Conservation (phyloP, 2,888 invertebrate species). For the Lasioglossum oenotherae region DNA sequence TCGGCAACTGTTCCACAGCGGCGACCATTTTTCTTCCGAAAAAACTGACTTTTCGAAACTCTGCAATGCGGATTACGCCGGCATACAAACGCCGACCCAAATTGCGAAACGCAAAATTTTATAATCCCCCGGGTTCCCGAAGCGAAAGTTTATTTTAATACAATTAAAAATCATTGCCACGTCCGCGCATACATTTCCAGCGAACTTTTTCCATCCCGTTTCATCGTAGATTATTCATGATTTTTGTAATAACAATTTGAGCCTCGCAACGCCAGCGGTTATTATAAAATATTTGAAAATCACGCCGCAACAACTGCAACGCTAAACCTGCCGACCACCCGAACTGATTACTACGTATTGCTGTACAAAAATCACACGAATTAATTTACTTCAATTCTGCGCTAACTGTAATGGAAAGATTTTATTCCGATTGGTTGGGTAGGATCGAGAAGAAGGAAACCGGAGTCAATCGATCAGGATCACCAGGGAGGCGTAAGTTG, state of each 20-base stretch:
- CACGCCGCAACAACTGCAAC: not conserved
- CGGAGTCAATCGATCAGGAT: not conserved
- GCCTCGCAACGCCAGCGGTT: not conserved
- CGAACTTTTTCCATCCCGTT: not conserved
- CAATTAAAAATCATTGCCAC: constrained; percentile 11
- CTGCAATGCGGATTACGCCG: not conserved
- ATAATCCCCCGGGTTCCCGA: not conserved
- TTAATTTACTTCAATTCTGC: not conserved
- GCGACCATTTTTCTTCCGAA: not conserved
- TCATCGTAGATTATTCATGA: not conserved
- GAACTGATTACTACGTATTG: not conserved
- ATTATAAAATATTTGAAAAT: not conserved
- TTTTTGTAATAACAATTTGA: not conserved
- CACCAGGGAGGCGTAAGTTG: constrained; percentile 3
- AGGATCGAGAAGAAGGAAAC: not conserved
- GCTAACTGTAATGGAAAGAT: not conserved
- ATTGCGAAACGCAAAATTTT: constrained; percentile 5
- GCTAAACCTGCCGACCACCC: not conserved
- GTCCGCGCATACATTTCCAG: not conserved
- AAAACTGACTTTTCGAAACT: not conserved
- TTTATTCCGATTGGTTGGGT: too few species aligned
- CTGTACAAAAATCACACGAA: not conserved
- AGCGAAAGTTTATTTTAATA: constrained; percentile 6
- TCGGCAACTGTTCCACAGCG: not conserved
- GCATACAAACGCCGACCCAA: not conserved